Evolutionary conservation across 2,113 vertebrate species (phyloP).

Genomic region (Morone chrysops): DNA sequence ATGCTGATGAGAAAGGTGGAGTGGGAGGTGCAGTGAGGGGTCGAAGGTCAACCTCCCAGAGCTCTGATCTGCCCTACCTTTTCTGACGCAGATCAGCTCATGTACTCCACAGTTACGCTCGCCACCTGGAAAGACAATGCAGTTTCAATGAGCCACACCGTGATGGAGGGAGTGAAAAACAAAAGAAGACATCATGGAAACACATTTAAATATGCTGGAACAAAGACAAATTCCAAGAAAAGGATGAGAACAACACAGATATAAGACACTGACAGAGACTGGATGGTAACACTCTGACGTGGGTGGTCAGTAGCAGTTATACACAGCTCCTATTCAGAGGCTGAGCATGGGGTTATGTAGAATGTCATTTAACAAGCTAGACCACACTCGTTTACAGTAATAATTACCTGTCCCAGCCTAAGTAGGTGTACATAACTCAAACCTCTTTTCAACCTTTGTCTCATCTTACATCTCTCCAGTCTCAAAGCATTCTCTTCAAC

Average conservation of each 20-base stretch:
- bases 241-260: conserved; percentile 15
- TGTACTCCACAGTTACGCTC: conserved; percentile 98
- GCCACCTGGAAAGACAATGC: conserved; percentile 90
- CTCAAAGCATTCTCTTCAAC: background rate
- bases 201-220: conserved; percentile 27
- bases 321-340: background rate
- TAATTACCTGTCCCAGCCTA: background rate
- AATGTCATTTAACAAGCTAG: background rate
- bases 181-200: conserved; percentile 15
- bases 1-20: conserved; percentile 27
- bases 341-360: background rate
- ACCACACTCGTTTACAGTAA: background rate
- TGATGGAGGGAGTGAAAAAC: conserved; percentile 52
- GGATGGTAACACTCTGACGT: conserved; percentile 10
- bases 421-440: background rate
- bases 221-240: background rate
- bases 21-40: background rate
- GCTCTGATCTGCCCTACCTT: conserved; percentile 88
- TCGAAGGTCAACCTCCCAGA: conserved; percentile 35
- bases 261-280: conserved; percentile 30
- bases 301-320: background rate
- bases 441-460: background rate
- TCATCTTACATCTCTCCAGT: background rate
- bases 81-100: conserved; percentile 98
- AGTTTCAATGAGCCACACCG: conserved; percentile 74